Base-by-base conservation (phyloP, 2,113 vertebrate species). In the Antidorcas marsupialis region DNA sequence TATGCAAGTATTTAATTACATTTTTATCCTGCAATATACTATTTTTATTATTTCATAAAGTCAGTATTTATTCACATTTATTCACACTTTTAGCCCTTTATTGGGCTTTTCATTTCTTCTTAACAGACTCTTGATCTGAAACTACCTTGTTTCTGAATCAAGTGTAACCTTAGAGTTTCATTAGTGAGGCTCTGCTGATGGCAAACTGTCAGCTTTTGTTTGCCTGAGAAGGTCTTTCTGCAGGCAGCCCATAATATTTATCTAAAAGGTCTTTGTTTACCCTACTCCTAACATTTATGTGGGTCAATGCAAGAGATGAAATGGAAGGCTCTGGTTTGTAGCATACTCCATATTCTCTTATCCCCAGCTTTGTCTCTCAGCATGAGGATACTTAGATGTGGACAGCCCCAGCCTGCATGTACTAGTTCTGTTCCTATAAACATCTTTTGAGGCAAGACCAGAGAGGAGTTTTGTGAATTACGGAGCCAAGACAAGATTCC, bases 341-440 rank as follows among this genome's bases (percentile, higher is more conserved):
- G 17, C 4, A 2, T 13, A n/a, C 0, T 9, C 2, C 11, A 3
- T 53, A 28, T 76, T 33, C 30, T 55, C 14, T 64, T 82, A 64
- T 59, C 3, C 7, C 10, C 36, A 33, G n/a, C 6, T 62, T 19
- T 28, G 1, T 64, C 25, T 19, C 8, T 60, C 3, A 64, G 21
- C 2, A 1, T 57, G 23, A 57, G 15, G 9, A 25, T 57, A 53
- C 45, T 74, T 19, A 16, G 1, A 0, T 13, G 14, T 17, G 2
- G 19, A 23, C 0, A 50, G 1, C 4, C 4, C 7, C 60, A 9
- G 25, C 28, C n/a, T 25, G 2, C 2, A 25, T 12, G 15, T n/a
- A 13, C 11, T 39, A 39, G 6, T 9, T 55, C 19, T 87, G 11
- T 17, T 89, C n/a, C 39, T 1, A n/a, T 14, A 36, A 45, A 23